phyloP scores from a whole-genome alignment of 2,888 invertebrate species.

The Heteromyza rotundicornis region DNA sequence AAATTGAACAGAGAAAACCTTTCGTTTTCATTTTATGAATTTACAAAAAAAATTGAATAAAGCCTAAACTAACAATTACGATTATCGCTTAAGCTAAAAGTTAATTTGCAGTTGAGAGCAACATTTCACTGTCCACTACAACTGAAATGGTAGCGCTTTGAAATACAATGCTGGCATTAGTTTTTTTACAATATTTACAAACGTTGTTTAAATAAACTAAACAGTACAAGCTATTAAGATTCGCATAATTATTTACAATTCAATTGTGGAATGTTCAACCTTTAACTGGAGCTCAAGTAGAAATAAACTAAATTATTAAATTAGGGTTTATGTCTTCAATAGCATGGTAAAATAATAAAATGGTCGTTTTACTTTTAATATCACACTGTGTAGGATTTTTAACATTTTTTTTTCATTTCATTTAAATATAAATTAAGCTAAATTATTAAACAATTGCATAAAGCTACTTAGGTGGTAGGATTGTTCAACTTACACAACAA shows the following conservation, averaged over 20 bases:
- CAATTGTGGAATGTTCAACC: background rate
- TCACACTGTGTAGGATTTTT: conserved; percentile 61
- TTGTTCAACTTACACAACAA: conserved; percentile 1
- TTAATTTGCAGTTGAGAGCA: background rate
- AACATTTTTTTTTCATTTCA: conserved; percentile 14
- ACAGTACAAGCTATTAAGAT: background rate
- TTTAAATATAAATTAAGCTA: conserved; percentile 41
- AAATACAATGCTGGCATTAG: conserved; percentile 12
- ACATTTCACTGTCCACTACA: background rate
- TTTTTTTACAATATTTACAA: conserved; percentile 16
- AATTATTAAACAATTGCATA: conserved; percentile 12
- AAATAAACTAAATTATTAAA: background rate
- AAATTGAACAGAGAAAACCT: background rate
- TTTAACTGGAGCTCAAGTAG: background rate
- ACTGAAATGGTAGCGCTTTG: too few species aligned
- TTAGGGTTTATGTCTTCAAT: background rate
- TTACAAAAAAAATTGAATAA: background rate
- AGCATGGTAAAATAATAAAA: background rate
- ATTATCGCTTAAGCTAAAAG: conserved; percentile 3
- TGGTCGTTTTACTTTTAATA: conserved; percentile 53
- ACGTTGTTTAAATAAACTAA: too few species aligned
- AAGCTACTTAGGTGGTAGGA: conserved; percentile 6
- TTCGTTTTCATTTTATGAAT: background rate
- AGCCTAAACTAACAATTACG: background rate
- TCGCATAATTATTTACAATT: conserved; percentile 18